These are phyloP conservation scores for Dasypus novemcinctus DNA, from an alignment of 2,113 vertebrate genomes.

Conservation along the genomic window DNA sequence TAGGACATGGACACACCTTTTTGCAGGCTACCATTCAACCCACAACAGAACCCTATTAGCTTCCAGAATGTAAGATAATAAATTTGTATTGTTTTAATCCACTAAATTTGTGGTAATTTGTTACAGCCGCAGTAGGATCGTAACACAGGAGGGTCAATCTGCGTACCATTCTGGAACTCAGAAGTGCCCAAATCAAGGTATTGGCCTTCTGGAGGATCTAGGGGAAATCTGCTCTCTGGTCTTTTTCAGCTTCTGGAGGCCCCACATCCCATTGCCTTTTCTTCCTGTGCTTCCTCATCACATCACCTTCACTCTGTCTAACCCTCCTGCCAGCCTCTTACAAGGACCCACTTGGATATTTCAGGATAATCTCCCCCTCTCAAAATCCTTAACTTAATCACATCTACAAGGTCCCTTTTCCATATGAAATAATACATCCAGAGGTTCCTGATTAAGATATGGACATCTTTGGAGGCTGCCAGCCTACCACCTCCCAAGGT, in stretches of 20 bases:
- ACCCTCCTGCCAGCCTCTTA: not conserved
- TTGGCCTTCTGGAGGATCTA: not conserved
- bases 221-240: no score
- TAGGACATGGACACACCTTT: no score
- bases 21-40: no score
- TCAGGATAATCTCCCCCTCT: not conserved
- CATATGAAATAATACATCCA: not conserved
- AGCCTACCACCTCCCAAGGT: not conserved
- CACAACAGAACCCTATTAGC: no score
- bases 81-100: no score
- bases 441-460: not conserved
- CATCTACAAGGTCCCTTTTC: not conserved
- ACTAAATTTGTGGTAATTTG: no score
- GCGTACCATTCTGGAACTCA: not conserved
- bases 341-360: not conserved
- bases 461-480: not conserved
- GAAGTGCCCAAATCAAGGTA: not conserved
- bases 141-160: no score
- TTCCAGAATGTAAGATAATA: no score
- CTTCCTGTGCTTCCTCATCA: not conserved
- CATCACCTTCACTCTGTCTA: not conserved
- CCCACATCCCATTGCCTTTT: no score
- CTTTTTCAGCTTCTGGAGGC: not conserved
- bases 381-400: not conserved
- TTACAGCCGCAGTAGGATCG: no score